Conservation (phyloP, 2,113 vertebrate genomes). For the Diglossa brunneiventris region DNA sequence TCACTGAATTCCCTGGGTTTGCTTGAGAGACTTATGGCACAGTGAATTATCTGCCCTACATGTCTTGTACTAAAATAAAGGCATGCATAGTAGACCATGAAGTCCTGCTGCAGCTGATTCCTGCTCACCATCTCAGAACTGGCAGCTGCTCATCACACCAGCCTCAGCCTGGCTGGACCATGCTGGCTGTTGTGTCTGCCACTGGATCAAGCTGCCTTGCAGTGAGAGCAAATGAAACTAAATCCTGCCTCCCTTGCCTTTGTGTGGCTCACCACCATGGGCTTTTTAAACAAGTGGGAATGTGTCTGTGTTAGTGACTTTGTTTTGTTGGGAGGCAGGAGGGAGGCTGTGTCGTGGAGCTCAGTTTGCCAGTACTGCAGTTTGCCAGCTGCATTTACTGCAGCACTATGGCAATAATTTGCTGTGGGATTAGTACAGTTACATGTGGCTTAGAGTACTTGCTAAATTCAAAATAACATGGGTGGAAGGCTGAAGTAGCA, state of each 20-base stretch:
- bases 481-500: background rate
- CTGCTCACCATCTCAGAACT: background rate
- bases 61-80: background rate
- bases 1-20: background rate
- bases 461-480: background rate
- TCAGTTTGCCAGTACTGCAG: background rate
- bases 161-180: background rate
- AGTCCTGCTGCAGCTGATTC: background rate
- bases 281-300: background rate
- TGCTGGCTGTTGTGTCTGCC: fast-evolving
- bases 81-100: background rate
- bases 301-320: background rate
- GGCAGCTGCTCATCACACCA: background rate
- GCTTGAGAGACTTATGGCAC: background rate
- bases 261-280: background rate
- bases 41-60: background rate
- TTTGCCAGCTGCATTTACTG: slow-evolving; percentile 23
- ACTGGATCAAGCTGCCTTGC: background rate
- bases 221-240: background rate
- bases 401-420: background rate
- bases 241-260: background rate
- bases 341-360: background rate
- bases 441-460: slow-evolving; percentile 12
- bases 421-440: background rate
- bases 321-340: background rate